Evolutionary conservation across 2,888 invertebrate genomes (phyloP), one percentile per base, ranked within the genome.

Genomic region (Epirrita christyi): DNA sequence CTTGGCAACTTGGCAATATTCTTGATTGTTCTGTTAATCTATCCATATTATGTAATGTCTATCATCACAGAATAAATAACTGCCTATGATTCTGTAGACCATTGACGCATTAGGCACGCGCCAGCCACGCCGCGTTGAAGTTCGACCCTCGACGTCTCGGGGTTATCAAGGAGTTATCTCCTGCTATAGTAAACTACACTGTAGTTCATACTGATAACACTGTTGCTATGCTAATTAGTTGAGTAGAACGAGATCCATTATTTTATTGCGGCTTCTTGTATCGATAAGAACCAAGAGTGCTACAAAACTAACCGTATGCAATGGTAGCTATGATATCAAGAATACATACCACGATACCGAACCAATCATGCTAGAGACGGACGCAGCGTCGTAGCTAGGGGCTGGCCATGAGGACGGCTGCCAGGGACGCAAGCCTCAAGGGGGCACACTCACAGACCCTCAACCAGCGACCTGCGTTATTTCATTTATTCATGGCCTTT

Each of bases 181-280:
- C 6, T 27, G 15, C 10, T 40, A 51, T 77, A 76, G 75, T 77
- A 76, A 72, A 75, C 70, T 73, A 72, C 62, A 56, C 48, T 66
- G 44, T 52, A 45, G 9, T 34, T 36, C 49, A 50, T 34, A 14
- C 13, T 50, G 47, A 55, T 59, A 52, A 54, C 15, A 11, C 47
- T 49, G 67, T 64, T 63, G 28, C 66, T 59, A 71, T 55, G 66
- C 52, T 45, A 53, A 55, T 55, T 52, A 21, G 46, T 32, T 7
- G 14, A 37, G 15, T 9, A 9, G 32, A n/a, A n/a, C n/a, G n/a
- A 36, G 11, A 11, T 43, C 11, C 21, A 21, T 21, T 4, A 21
- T 21, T 21, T 21, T 3, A 32, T 29, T 40, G 14, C 41, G 47
- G 50, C 43, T 51, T 43, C 47, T 55, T 10, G 4, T 41, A 41